These are phyloP conservation scores for Rhabditophanes sp. DNA, from an alignment of 2,888 invertebrate genomes.

Conservation along the genomic window DNA sequence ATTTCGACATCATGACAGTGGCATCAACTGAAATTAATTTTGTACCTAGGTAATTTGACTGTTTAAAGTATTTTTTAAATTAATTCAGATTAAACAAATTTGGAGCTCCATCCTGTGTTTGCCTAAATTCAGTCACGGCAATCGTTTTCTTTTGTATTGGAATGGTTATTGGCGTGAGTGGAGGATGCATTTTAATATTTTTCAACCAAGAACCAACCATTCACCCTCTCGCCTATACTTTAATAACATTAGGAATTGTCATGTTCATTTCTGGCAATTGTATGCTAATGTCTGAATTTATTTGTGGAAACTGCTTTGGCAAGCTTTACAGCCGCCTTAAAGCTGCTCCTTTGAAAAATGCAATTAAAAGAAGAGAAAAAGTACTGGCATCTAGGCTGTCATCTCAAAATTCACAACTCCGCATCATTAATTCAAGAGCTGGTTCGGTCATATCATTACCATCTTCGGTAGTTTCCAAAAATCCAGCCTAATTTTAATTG, in stretches of 20 bases:
- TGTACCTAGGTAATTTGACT: no score
- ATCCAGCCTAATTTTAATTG: no score
- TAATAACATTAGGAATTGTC: conserved; percentile 9
- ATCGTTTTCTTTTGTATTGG: conserved; percentile 5
- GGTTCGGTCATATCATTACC: no score
- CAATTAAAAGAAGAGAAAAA: conserved; percentile 10
- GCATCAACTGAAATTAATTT: no score
- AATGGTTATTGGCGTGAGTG: conserved; percentile 15
- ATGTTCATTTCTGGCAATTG: conserved; percentile 10
- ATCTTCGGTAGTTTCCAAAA: no score
- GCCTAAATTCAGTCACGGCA: conserved; percentile 17
- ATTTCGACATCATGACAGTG: no score
- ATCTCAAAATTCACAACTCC: no score
- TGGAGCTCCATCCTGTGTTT: conserved; percentile 16
- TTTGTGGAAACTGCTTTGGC: conserved; percentile 12
- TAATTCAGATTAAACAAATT: conserved; percentile 11
- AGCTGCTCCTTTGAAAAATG: conserved; percentile 18
- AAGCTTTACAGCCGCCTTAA: conserved; percentile 12
- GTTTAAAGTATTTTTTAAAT: no score
- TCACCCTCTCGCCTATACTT: conserved; percentile 12
- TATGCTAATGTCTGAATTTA: conserved; percentile 18
- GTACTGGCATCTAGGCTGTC: conserved; percentile 17
- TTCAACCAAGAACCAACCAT: conserved; percentile 15
- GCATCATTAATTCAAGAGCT: no score
- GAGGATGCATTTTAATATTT: conserved; percentile 14